phyloP scores from a whole-genome alignment of 2,797 vertebrate species.

The Schizopygopsis pylzovi region DNA sequence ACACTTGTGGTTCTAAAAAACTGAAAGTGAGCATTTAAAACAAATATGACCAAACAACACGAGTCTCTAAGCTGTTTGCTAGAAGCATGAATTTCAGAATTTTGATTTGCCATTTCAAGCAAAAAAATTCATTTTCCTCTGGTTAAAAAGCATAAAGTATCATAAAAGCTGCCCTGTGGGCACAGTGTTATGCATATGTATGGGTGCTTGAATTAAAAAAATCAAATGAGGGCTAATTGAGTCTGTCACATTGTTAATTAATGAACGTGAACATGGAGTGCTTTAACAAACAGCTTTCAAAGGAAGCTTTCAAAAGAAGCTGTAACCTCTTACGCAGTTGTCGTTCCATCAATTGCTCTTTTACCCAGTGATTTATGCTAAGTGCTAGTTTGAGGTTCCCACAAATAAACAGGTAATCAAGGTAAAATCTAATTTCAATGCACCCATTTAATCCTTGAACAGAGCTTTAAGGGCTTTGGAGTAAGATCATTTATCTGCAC shows the following conservation, averaged over 20 bases:
- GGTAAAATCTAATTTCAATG: slow-evolving; percentile 16
- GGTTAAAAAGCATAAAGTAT: slow-evolving; percentile 10
- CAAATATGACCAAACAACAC: background rate
- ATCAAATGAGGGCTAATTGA: slow-evolving; percentile 33
- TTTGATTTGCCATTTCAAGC: background rate
- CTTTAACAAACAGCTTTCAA: slow-evolving; percentile 26
- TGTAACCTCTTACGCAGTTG: slow-evolving; percentile 12
- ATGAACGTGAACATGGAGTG: slow-evolving; percentile 10
- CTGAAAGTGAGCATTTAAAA: background rate
- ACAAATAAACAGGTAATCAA: slow-evolving; percentile 31
- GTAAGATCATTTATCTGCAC: background rate
- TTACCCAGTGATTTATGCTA: slow-evolving; percentile 26
- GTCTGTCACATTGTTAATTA: slow-evolving; percentile 22
- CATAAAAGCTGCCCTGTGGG: background rate
- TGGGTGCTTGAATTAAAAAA: slow-evolving; percentile 31
- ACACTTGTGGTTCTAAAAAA: background rate
- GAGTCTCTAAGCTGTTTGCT: background rate
- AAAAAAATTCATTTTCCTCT: background rate
- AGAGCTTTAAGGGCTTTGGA: background rate
- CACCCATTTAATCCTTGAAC: background rate
- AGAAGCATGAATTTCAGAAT: background rate
- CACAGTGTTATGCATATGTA: slow-evolving; percentile 2
- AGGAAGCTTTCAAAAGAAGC: slow-evolving; percentile 2
- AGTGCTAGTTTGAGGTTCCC: slow-evolving; percentile 28
- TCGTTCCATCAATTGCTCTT: slow-evolving; percentile 30